These are phyloP conservation scores for Eupithecia pulchellata DNA, from an alignment of 2,888 invertebrate genomes.

Conservation along the genomic window DNA sequence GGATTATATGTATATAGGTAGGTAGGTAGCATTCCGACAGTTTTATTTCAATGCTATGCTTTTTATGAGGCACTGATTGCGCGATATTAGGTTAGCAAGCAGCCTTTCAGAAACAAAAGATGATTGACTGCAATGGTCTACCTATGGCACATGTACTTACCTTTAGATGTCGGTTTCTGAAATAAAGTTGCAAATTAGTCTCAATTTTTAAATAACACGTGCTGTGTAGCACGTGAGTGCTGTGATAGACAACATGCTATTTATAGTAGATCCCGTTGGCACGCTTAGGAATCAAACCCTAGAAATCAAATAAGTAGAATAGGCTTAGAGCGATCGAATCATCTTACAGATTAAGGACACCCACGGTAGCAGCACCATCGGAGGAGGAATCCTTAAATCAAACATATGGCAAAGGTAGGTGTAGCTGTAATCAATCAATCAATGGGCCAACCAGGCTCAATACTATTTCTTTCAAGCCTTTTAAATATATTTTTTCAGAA, in stretches of 20 bases:
- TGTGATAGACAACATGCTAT: not conserved
- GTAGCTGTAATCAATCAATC: too few relatives aligned
- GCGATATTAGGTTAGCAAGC: not conserved
- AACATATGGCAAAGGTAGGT: conserved; percentile 56
- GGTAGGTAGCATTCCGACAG: conserved; percentile 12
- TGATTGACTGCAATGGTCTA: too few relatives aligned
- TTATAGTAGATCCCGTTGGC: not conserved
- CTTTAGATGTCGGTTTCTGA: not conserved
- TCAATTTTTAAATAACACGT: not conserved
- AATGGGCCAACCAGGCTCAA: not conserved
- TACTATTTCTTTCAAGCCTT: not conserved
- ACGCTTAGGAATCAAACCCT: not conserved
- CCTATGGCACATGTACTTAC: not conserved
- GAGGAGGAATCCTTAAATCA: conserved; percentile 48
- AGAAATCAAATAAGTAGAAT: not conserved
- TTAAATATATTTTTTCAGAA: conserved; percentile 52
- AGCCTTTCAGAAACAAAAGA: not conserved
- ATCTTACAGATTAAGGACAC: conserved; percentile 62
- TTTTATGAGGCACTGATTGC: conserved; percentile 14
- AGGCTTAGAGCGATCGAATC: conserved; percentile 26
- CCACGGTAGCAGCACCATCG: conserved; percentile 48
- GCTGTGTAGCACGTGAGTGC: too few relatives aligned
- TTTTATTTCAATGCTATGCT: conserved; percentile 13
- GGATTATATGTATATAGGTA: too few relatives aligned
- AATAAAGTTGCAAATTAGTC: not conserved